Evolutionary conservation across 2,113 vertebrate genomes (phyloP), one percentile per base, ranked within the genome.

Genomic region (Cavia aperea): DNA sequence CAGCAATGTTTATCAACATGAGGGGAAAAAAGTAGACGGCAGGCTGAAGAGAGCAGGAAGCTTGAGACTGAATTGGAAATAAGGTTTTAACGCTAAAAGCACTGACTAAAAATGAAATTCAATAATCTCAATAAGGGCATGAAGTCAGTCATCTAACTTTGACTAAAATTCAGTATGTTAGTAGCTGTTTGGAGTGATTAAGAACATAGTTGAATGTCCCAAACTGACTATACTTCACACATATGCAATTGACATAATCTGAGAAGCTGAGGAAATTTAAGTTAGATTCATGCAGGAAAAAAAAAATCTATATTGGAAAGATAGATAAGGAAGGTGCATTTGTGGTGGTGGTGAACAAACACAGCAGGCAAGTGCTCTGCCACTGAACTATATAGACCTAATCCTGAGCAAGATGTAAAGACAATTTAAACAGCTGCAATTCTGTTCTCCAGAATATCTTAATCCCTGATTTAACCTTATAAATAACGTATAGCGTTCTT

Each of bases 121-220:
- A 72, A 92, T 90, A n/a, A 93, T 65, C 56, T 92, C 39, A 95
- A 19, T 70, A 86, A 92, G 43, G n/a, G 86, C 29, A 85, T 90
- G 39, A 54, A 7, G 75, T 91, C 33, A 81, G 36, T 68, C 26
- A 88, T 93, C 58, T 26, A 60, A 36, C n/a, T 63, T 77, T 93
- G 29, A 95, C 29, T 31, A 95, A 96, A 84, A 83, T 51, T 85
- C 85, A 72, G n/a, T 60, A 51, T 54, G 88, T 90, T 49, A 86
- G 26, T 46, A 15, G 77, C 65, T 70, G 33, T 62, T 39, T 77
- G 5, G 54, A 19, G 73, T 86, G 26, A 29, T 7, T 79, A 15
- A 62, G 56, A 81, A 93, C 2, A 51, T 15, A 92, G 49, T 36
- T 36, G 3, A 65, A 91, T 19, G 24, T 85, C 24, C 51, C 70